Evolutionary conservation across 2,797 vertebrate species (phyloP).

Genomic region (Mallotus villosus): DNA sequence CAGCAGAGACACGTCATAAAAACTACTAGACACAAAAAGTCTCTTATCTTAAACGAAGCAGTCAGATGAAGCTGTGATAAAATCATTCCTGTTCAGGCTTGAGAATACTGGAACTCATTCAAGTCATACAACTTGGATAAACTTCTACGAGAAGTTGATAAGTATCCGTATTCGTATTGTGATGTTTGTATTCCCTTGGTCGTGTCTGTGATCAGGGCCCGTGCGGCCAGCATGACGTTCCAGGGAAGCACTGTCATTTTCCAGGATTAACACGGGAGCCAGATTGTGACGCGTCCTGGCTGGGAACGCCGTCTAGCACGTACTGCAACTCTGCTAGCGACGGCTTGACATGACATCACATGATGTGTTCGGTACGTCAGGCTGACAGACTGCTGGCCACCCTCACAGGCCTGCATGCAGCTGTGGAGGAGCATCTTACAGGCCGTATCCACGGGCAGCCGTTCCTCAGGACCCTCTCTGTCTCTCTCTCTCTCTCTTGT

Average conservation of each 20-base stretch:
- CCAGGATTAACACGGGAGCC: slow-evolving; percentile 69
- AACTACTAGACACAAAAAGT: too few relatives aligned
- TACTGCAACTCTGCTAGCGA: slow-evolving; percentile 54
- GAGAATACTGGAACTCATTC: not conserved
- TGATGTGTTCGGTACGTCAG: slow-evolving; percentile 37
- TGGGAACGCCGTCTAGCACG: slow-evolving; percentile 41
- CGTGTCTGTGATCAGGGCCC: slow-evolving; percentile 36
- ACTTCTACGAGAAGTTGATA: slow-evolving; percentile 14
- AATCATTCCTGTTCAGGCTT: too few relatives aligned
- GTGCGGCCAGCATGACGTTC: slow-evolving; percentile 61
- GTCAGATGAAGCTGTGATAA: not conserved
- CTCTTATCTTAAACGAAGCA: not conserved
- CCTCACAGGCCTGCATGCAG: slow-evolving; percentile 25
- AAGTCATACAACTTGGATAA: slow-evolving; percentile 34
- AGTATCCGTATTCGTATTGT: slow-evolving; percentile 27
- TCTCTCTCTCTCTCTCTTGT: too few relatives aligned
- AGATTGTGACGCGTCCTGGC: slow-evolving; percentile 60
- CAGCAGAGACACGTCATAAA: too few relatives aligned
- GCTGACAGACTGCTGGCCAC: slow-evolving; percentile 39
- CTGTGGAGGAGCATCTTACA: slow-evolving; percentile 23
- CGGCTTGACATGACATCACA: slow-evolving; percentile 40
- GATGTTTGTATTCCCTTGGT: slow-evolving; percentile 41
- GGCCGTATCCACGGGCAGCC: slow-evolving; percentile 37
- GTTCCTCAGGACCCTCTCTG: slow-evolving; percentile 17
- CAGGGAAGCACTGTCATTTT: slow-evolving; percentile 73